Percentiles rank a stretch among this genome's conserved stretches.
phyloP scores from a whole-genome alignment of 2,797 vertebrate species.

The Mormyrops attenuatus region DNA sequence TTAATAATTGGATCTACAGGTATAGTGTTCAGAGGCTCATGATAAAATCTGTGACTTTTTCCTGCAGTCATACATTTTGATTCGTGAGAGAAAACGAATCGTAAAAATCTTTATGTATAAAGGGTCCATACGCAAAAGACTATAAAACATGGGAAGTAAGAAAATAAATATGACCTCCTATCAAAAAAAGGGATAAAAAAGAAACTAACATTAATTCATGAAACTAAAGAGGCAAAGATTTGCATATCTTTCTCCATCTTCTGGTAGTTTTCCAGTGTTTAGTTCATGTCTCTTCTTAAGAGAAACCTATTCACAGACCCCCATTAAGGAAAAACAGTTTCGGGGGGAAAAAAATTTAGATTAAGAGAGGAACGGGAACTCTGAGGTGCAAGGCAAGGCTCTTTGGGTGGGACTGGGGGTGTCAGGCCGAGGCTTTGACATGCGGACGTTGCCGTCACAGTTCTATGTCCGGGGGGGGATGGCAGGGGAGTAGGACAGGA shows the following conservation, averaged over 20 bases:
- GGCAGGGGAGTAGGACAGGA: neutral
- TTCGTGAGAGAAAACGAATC: neutral
- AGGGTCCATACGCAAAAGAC: neutral
- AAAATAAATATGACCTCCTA: conserved; percentile 35
- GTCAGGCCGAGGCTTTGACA: conserved; percentile 33
- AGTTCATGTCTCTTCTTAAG: conserved; percentile 32
- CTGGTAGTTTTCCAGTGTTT: conserved; percentile 57
- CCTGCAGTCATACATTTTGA: neutral
- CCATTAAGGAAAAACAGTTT: conserved; percentile 27
- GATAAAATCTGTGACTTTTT: neutral
- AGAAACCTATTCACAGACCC: conserved; percentile 35
- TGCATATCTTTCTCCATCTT: conserved; percentile 26
- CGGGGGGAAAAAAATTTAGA: conserved; percentile 24
- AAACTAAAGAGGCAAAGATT: conserved; percentile 34
- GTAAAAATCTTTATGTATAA: neutral
- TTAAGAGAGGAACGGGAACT: conserved; percentile 28
- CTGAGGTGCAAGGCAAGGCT: conserved; percentile 30
- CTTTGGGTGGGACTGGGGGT: conserved; percentile 30
- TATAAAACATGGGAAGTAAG: conserved; percentile 24
- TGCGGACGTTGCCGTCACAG: neutral
- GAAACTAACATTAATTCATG: conserved; percentile 30
- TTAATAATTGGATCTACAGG: neutral
- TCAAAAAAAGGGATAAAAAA: conserved; percentile 27
- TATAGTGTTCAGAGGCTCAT: too few species aligned
- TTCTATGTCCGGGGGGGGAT: conserved; percentile 13